phyloP scores from a whole-genome alignment of 2,888 invertebrate genomes.

The Dysmachus trigonus region DNA sequence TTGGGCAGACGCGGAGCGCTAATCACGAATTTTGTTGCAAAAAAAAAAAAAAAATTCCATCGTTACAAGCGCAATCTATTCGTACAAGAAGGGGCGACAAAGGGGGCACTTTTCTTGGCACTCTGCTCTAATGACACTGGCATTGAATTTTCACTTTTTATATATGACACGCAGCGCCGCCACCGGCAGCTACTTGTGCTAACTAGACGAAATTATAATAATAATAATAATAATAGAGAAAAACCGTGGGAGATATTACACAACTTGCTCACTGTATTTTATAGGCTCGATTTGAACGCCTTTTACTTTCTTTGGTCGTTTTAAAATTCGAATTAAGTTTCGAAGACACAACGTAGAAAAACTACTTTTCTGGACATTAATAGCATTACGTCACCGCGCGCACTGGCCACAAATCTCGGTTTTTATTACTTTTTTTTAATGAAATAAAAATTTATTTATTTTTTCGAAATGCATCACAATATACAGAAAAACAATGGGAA shows the following conservation, averaged over 20 bases:
- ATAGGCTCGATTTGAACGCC: background rate
- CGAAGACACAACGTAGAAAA: background rate
- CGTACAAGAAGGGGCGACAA: background rate
- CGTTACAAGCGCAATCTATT: background rate
- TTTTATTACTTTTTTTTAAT: background rate
- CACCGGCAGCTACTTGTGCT: background rate
- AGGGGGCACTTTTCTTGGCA: background rate
- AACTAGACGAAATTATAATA: background rate
- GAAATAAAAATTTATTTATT: background rate
- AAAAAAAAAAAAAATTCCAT: background rate
- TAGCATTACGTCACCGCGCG: constrained; percentile 3
- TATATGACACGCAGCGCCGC: background rate
- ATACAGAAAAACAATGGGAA: background rate
- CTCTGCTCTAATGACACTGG: constrained; percentile 27
- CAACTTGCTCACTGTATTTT: background rate
- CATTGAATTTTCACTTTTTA: constrained; percentile 38
- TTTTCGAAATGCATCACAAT: background rate
- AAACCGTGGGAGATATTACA: background rate
- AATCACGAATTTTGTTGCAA: constrained; percentile 1
- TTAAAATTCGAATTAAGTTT: too few relatives aligned
- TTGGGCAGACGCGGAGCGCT: background rate
- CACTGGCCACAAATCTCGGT: background rate
- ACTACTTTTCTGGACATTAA: background rate
- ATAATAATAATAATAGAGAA: background rate
- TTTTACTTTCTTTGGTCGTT: background rate